Evolutionary conservation across 2,113 vertebrate species (phyloP).

Genomic region (Potamarius usumacintae): DNA sequence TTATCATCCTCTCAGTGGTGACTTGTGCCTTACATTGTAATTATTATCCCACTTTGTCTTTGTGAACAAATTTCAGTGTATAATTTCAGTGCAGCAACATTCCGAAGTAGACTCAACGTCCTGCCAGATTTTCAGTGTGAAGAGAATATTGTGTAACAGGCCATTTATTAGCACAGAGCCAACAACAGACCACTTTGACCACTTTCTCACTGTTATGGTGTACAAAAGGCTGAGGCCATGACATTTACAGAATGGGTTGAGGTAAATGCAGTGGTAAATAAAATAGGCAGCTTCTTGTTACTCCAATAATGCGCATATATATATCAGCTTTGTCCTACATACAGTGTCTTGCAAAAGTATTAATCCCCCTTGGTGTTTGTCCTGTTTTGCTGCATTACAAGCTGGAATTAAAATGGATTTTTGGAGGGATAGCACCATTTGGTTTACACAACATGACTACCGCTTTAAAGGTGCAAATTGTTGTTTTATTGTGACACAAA

Average conservation of each 20-base stretch:
- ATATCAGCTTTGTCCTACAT: slow-evolving; percentile 10
- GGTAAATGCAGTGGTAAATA: slow-evolving; percentile 17
- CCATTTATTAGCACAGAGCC: slow-evolving; percentile 10
- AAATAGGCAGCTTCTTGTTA: background rate
- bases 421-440: too few relatives aligned
- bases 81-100: background rate
- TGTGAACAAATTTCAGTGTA: background rate
- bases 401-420: too few relatives aligned
- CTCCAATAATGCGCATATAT: slow-evolving; percentile 22
- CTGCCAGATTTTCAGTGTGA: slow-evolving; percentile 22
- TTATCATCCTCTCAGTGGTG: background rate
- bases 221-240: background rate
- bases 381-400: too few relatives aligned
- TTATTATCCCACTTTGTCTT: background rate
- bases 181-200: slow-evolving; percentile 13
- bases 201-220: background rate
- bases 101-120: background rate
- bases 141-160: slow-evolving; percentile 21
- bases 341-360: too few relatives aligned
- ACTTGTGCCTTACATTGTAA: background rate
- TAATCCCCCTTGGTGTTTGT: too few relatives aligned
- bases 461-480: too few relatives aligned
- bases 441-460: too few relatives aligned
- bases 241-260: slow-evolving; percentile 19
- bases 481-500: too few relatives aligned